A percentile compares a stretch with the other conserved stretches of the same genome.
Evolutionary conservation across 2,888 invertebrate species (phyloP).

Genomic region (Caenorhabditis sinica): DNA sequence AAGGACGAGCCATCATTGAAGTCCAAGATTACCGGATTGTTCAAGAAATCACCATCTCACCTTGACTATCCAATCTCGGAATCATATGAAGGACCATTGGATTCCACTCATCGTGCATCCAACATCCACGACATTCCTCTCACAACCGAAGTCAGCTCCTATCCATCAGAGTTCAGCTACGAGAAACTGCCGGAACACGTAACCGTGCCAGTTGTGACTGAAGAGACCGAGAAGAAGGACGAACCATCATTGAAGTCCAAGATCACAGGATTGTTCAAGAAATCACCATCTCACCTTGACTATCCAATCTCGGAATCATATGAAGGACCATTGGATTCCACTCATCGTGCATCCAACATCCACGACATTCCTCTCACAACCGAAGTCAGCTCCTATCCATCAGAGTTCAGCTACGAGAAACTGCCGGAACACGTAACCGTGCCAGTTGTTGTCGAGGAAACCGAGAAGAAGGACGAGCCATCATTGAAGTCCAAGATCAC

Average conservation of each 20-base stretch:
- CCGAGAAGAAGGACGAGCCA: constrained; percentile 49
- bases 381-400: constrained; percentile 55
- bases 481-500: constrained; percentile 60
- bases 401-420: constrained; percentile 46
- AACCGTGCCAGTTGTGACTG: constrained; percentile 51
- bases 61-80: constrained; percentile 63
- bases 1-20: constrained; percentile 48
- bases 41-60: constrained; percentile 66
- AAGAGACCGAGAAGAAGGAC: constrained; percentile 53
- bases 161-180: constrained; percentile 46
- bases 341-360: constrained; percentile 61
- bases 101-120: constrained; percentile 56
- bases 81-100: constrained; percentile 68
- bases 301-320: constrained; percentile 69
- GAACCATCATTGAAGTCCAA: constrained; percentile 56
- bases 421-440: constrained; percentile 43
- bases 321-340: constrained; percentile 68
- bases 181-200: constrained; percentile 45
- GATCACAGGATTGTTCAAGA: constrained; percentile 71
- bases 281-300: constrained; percentile 67
- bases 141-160: constrained; percentile 46
- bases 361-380: constrained; percentile 65
- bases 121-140: constrained; percentile 66
- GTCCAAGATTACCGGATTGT: constrained; percentile 62
- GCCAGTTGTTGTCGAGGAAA: constrained; percentile 54